Conservation (phyloP, 2,113 vertebrate species). For the Crypturellus undulatus region DNA sequence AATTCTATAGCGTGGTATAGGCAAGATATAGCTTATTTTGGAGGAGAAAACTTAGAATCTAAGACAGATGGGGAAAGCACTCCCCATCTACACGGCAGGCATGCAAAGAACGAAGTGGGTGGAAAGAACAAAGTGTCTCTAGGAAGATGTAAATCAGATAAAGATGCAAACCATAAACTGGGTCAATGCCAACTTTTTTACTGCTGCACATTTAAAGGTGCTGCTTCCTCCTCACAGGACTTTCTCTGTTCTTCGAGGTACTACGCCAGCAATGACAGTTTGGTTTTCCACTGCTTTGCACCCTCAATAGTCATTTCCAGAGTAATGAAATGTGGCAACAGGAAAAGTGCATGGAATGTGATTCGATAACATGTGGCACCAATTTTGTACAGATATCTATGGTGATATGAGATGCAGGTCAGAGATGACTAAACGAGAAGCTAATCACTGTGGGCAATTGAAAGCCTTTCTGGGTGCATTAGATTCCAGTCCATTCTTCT, state of each 20-base stretch:
- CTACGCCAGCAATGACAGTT: not conserved
- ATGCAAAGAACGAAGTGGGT: not conserved
- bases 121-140: not conserved
- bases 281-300: not conserved
- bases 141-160: not conserved
- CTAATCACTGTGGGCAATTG: not conserved
- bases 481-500: not conserved
- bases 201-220: not conserved
- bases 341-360: not conserved
- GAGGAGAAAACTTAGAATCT: slow-evolving; percentile 5
- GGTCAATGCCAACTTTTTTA: not conserved
- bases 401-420: not conserved
- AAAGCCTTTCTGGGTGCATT: not conserved
- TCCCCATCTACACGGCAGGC: not conserved
- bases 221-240: not conserved
- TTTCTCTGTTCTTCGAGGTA: not conserved
- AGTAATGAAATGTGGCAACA: not conserved
- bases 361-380: not conserved
- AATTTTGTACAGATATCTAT: not conserved
- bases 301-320: not conserved
- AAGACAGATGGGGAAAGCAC: slow-evolving; percentile 48
- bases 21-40: slow-evolving; percentile 17
- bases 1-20: not conserved
- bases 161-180: not conserved
- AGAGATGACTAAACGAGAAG: not conserved